Evolutionary conservation across 2,888 invertebrate genomes (phyloP), one percentile per base, ranked within the genome.

Genomic region (Drosophila setosimentum): DNA sequence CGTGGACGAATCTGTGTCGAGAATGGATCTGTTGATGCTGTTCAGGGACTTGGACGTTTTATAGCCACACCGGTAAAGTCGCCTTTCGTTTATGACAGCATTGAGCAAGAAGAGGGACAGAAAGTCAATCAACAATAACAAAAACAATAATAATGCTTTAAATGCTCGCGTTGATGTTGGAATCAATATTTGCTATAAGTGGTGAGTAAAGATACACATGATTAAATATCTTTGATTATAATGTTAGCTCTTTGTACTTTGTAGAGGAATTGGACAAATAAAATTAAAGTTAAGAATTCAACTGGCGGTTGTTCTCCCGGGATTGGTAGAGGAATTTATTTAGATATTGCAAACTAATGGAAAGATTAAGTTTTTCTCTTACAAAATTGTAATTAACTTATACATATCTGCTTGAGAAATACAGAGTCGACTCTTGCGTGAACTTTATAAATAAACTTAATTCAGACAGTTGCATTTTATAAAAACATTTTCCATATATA

Each of bases 1-100:
- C 96, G 95, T 87, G 99, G 98, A 0, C 95, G 98, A 27, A 96
- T 99, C 29, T 98, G 98, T 81, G 96, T 98, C 7, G 99, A 99
- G 91, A 97, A 98, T 71, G 97, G 97, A n/a, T 95, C 96, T 78
- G 93, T 99, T 7, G 95, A 97, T 80, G 98, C 97, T 0, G 97
- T 96, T 18, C 97, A 98, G 94, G 99, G 99, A 83, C 95, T 95
- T 89, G 99, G 99, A 27, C 95, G 95, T 73, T 99, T 96, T 94
- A 93, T 99, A 66, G 96, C 97, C 82, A 97, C 97, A 0, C 95
- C 96, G 0, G 94, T 95, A 42, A 95, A 95, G 93, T 94, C 96
- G 10, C 96, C 97, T 3, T 95, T 95, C 92, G 95, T 97, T 0
- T 98, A 96, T 92, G 95, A 95, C 67, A 80, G 89, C 21, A 82